phyloP scores from a whole-genome alignment of 2,113 vertebrate genomes.

The Jacana jacana region DNA sequence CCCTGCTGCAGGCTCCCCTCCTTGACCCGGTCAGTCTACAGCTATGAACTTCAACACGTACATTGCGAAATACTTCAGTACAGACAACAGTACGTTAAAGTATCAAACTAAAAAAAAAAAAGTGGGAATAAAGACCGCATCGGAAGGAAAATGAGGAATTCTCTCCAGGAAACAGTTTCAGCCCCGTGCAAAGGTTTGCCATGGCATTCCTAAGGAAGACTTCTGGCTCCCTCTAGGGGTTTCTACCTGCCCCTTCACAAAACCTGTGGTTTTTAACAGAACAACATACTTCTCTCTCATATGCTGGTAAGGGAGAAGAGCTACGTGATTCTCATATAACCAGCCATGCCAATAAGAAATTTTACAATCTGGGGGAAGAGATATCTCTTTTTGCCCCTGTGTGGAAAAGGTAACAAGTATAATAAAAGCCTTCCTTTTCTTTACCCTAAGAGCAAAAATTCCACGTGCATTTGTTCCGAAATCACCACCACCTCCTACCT shows the following conservation, averaged over 20 bases:
- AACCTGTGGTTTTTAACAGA: accelerated
- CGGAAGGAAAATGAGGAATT: neutral
- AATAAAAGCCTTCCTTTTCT: neutral
- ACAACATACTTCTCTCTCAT: neutral
- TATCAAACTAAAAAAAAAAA: neutral
- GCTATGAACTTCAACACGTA: neutral
- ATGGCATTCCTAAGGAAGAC: neutral
- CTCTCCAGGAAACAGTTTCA: neutral
- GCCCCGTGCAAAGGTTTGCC: neutral
- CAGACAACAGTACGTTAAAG: neutral
- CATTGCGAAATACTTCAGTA: neutral
- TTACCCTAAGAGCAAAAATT: neutral
- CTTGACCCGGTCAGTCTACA: neutral
- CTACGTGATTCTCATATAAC: neutral
- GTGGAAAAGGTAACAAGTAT: neutral
- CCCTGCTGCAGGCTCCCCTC: accelerated
- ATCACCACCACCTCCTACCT: neutral
- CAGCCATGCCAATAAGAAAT: neutral
- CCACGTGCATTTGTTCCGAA: neutral
- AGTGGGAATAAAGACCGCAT: neutral
- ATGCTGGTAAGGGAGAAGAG: neutral
- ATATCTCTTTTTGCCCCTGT: neutral
- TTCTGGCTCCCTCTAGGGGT: slow-evolving; percentile 66
- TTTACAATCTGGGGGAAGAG: neutral
- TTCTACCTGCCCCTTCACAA: neutral